These are phyloP conservation scores for Oasisia sp. DNA, from an alignment of 2,888 invertebrate genomes.

Conservation along the genomic window DNA sequence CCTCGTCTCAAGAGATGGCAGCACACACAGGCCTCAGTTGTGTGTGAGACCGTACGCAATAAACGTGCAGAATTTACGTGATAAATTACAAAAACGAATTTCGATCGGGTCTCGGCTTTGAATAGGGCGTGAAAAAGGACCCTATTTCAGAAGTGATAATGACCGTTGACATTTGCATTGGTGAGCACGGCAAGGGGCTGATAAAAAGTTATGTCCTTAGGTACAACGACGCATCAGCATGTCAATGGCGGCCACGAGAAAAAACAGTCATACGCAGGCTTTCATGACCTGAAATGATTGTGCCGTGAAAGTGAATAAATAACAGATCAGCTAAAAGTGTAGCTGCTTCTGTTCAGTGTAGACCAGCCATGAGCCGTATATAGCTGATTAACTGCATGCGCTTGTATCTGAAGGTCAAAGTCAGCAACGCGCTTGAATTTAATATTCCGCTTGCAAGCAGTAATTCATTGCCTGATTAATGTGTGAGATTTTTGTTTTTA, in stretches of 20 bases:
- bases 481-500: background rate
- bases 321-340: background rate
- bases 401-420: background rate
- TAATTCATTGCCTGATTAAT: background rate
- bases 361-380: background rate
- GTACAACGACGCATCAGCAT: background rate
- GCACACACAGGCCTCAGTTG: background rate
- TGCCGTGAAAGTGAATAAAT: background rate
- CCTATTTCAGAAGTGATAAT: slow-evolving; percentile 9
- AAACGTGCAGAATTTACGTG: background rate
- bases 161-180: background rate
- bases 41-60: background rate
- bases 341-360: background rate
- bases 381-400: background rate
- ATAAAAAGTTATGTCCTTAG: background rate
- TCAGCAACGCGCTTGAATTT: background rate
- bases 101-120: background rate
- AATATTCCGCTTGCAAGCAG: background rate
- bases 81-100: background rate
- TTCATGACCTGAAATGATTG: background rate
- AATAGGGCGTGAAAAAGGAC: background rate
- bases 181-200: background rate
- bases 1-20: background rate
- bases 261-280: background rate
- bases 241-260: background rate